Evolutionary conservation across 1,140 invertebrate species (phyloP), one percentile per base, ranked within the genome.

Genomic region (Planococcus citri): DNA sequence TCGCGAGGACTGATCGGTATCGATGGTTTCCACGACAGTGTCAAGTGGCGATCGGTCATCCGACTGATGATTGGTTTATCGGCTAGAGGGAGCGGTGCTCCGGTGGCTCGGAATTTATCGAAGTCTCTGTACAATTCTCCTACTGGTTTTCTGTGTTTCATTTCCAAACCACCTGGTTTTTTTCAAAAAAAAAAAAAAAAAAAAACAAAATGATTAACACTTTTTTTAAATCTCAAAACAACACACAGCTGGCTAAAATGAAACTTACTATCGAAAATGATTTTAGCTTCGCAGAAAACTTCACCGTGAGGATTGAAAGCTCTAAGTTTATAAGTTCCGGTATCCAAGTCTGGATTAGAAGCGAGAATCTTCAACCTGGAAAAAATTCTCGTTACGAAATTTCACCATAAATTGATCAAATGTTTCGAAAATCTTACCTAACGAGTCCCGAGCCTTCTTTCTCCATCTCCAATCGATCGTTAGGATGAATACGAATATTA

Each of bases 21-120:
- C 3, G 92, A 94, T 1, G 94, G 92, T 73, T 88, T 89, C 95
- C 94, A 98, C 0, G 89, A 91, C 9, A 97, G 79, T 0, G 92
- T 92, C 21, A 94, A 82, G 68, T 87, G 84, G 6, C 89, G 82
- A 75, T 94, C 92, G 69, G 88, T 88, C 88, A 96, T 93, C 10
- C 89, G 85, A 8, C 89, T 89, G 73, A 97, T 92, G 72, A 91
- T 89, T 1, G 95, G 95, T 70, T 84, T 84, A 75, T 96, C 92
- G 4, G 91, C 83, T 0, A 96, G 77, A 0, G 94, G 91, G 74
- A 93, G 82, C 6, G 91, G 89, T 41, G 88, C 82, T 8, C 92
- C 91, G 3, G 87, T 86, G 71, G 87, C 86, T 68, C 87, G 87
- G 78, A 88, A 89, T 74, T 90, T 91, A 73, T 92, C 91, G 74